phyloP scores from a whole-genome alignment of 2,113 vertebrate species.

The Rhinogobius similis region DNA sequence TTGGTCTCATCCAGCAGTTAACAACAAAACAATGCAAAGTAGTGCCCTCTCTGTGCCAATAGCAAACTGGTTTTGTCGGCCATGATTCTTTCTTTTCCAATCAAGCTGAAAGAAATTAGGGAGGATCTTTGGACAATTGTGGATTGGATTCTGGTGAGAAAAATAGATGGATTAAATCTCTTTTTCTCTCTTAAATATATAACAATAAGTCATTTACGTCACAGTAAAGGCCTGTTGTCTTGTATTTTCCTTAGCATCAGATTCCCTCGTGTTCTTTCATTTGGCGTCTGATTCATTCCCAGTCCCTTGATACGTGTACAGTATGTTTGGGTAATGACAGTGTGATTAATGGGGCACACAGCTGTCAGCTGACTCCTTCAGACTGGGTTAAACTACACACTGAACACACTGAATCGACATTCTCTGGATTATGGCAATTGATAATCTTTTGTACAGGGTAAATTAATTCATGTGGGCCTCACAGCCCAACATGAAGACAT shows the following conservation, averaged over 20 bases:
- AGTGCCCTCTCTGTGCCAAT: background rate
- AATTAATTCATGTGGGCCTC: constrained; percentile 6
- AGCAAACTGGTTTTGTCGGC: background rate
- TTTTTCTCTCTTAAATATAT: too few species aligned
- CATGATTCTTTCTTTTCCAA: background rate
- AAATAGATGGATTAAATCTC: too few species aligned
- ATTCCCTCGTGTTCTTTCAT: background rate
- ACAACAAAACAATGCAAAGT: constrained; percentile 2
- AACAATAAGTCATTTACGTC: too few species aligned
- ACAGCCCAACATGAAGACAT: constrained; percentile 1
- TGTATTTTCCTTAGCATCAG: background rate
- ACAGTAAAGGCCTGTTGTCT: too few species aligned
- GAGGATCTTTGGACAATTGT: background rate
- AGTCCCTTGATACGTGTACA: background rate
- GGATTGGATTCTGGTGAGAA: too few species aligned
- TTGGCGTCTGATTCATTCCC: background rate
- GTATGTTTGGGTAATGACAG: background rate
- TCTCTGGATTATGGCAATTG: constrained; percentile 9
- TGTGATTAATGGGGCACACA: constrained; percentile 7
- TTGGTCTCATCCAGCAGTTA: background rate
- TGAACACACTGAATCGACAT: constrained; percentile 1
- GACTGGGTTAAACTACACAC: background rate
- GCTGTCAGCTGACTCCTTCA: constrained; percentile 2
- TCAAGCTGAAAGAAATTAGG: background rate
- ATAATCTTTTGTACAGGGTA: constrained; percentile 21